phyloP scores from a whole-genome alignment of 2,113 vertebrate species.

The Pedetes capensis region DNA sequence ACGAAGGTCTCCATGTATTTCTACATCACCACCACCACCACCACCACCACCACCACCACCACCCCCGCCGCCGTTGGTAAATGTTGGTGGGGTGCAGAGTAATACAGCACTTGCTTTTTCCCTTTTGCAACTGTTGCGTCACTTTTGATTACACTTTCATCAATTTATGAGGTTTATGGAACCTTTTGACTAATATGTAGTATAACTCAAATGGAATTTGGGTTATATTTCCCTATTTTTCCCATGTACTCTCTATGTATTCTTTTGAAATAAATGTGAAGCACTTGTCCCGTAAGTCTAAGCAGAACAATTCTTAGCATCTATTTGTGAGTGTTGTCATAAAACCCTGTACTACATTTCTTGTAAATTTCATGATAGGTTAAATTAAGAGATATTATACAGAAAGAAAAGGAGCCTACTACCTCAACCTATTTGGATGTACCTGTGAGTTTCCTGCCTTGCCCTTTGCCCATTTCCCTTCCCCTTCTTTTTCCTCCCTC shows the following conservation, averaged over 20 bases:
- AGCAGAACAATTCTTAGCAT: neutral
- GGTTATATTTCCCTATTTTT: too few species aligned
- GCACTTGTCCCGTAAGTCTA: neutral
- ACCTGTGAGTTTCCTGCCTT: neutral
- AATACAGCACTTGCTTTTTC: too few species aligned
- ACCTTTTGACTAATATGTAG: too few species aligned
- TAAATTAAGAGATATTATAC: neutral
- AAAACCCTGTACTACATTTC: neutral
- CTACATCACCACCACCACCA: too few species aligned
- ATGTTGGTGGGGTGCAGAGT: too few species aligned
- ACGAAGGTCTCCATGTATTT: too few species aligned
- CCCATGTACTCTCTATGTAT: neutral
- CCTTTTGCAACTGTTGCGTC: too few species aligned
- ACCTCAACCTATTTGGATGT: neutral
- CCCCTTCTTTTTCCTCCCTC: neutral
- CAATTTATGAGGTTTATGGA: too few species aligned
- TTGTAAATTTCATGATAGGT: neutral
- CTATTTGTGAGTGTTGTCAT: neutral
- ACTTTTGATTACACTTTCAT: too few species aligned
- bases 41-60: too few species aligned
- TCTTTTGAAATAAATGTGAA: neutral
- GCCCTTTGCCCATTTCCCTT: neutral
- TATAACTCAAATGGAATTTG: too few species aligned
- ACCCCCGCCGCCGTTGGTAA: too few species aligned
- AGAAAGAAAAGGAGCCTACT: neutral